These are phyloP conservation scores for Atractosteus spatula DNA, from an alignment of 2,113 vertebrate species.

Conservation along the genomic window DNA sequence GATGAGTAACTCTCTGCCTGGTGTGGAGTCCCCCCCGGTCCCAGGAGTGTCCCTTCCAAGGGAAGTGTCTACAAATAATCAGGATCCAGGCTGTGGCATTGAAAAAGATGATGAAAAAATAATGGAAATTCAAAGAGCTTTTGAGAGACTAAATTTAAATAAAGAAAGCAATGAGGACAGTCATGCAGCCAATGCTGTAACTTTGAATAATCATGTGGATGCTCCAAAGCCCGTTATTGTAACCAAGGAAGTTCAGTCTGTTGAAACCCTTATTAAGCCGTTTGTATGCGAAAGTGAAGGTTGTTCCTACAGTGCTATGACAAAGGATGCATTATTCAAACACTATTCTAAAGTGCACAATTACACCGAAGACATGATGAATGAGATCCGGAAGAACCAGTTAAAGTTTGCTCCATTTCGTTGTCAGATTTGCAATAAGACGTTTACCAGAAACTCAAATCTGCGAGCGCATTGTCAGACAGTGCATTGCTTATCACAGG, in stretches of 20 bases:
- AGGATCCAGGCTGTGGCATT: constrained; percentile 38
- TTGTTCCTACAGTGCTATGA: constrained; percentile 84
- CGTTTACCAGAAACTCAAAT: constrained; percentile 95
- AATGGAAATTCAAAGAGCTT: constrained; percentile 75
- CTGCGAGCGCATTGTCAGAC: constrained; percentile 86
- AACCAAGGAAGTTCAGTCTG: constrained; percentile 52
- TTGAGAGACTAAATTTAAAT: constrained; percentile 79
- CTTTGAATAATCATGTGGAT: constrained; percentile 35
- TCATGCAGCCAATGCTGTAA: constrained; percentile 24
- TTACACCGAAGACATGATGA: constrained; percentile 85
- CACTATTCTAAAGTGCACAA: constrained; percentile 87
- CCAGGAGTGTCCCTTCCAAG: constrained; percentile 25
- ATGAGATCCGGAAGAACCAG: constrained; percentile 82
- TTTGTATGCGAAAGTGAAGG: constrained; percentile 78
- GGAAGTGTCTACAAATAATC: constrained; percentile 34
- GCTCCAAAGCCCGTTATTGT: constrained; percentile 54
- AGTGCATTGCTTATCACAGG: constrained; percentile 80
- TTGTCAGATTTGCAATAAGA: constrained; percentile 86
- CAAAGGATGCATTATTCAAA: constrained; percentile 86
- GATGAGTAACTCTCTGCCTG: constrained; percentile 44
- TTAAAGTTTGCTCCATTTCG: constrained; percentile 88
- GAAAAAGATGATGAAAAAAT: constrained; percentile 69
- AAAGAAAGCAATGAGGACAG: constrained; percentile 48
- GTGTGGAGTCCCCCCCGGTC: constrained; percentile 22
- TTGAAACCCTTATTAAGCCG: constrained; percentile 71